phyloP scores from a whole-genome alignment of 2,113 vertebrate species.

The Furnarius figulus region DNA sequence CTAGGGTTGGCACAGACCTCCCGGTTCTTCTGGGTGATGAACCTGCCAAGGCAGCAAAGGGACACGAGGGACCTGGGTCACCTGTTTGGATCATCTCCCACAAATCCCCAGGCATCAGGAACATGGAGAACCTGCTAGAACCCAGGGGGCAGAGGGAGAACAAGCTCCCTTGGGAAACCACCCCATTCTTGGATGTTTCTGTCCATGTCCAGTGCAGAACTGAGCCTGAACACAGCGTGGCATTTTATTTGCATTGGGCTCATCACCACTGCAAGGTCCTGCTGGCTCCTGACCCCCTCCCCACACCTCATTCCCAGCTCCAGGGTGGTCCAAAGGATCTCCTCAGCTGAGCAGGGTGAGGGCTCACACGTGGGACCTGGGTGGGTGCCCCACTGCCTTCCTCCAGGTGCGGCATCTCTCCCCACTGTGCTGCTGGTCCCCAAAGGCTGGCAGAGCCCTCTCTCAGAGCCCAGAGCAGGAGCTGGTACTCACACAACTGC shows the following conservation, averaged over 20 bases:
- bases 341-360: not conserved
- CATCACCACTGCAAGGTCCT: not conserved
- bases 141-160: not conserved
- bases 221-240: not conserved
- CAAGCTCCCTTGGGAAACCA: not conserved
- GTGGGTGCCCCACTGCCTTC: not conserved
- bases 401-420: not conserved
- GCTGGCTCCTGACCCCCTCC: not conserved
- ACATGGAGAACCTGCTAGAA: not conserved
- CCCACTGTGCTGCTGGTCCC: not conserved
- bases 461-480: not conserved
- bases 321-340: not conserved
- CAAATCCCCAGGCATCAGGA: not conserved
- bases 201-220: not conserved
- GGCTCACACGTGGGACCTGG: rapidly evolving
- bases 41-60: not conserved
- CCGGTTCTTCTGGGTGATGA: conserved; percentile 19
- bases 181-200: not conserved
- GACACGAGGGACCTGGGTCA: not conserved
- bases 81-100: not conserved
- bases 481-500: conserved; percentile 43
- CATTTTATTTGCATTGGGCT: not conserved
- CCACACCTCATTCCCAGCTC: not conserved
- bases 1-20: conserved; percentile 34
- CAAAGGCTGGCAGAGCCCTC: not conserved